A percentile compares a stretch with the other conserved stretches of the same genome.
These are phyloP conservation scores for Lophotriccus pileatus DNA, from an alignment of 2,797 vertebrate species.

Conservation along the genomic window DNA sequence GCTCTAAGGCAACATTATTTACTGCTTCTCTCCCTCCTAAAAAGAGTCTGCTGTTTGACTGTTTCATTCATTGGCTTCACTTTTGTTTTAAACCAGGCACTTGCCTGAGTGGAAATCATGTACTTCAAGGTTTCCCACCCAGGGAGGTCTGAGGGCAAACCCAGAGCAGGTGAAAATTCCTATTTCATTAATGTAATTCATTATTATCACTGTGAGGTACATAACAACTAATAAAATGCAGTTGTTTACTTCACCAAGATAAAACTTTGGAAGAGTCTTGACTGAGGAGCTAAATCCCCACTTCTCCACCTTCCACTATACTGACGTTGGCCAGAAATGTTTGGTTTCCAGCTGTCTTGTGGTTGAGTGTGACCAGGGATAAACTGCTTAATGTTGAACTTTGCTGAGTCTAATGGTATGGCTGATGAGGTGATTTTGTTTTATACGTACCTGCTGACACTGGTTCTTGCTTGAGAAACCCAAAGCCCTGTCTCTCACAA, in stretches of 20 bases:
- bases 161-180: background rate
- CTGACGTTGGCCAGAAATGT: background rate
- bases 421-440: background rate
- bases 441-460: background rate
- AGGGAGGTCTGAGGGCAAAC: background rate
- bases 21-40: background rate
- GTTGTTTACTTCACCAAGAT: background rate
- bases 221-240: background rate
- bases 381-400: background rate
- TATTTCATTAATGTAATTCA: background rate
- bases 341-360: background rate
- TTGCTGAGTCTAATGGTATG: background rate
- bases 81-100: background rate
- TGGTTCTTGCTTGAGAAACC: background rate
- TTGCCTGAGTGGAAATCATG: background rate
- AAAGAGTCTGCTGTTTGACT: background rate
- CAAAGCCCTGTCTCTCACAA: background rate
- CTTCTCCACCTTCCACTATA: background rate
- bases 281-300: background rate
- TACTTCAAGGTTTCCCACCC: background rate
- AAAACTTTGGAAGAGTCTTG: background rate
- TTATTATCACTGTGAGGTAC: background rate
- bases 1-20: conserved; percentile 17
- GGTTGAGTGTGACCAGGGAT: background rate
- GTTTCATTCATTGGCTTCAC: background rate